Conservation (phyloP, 1,140 invertebrate genomes). For the Aphis gossypii region DNA sequence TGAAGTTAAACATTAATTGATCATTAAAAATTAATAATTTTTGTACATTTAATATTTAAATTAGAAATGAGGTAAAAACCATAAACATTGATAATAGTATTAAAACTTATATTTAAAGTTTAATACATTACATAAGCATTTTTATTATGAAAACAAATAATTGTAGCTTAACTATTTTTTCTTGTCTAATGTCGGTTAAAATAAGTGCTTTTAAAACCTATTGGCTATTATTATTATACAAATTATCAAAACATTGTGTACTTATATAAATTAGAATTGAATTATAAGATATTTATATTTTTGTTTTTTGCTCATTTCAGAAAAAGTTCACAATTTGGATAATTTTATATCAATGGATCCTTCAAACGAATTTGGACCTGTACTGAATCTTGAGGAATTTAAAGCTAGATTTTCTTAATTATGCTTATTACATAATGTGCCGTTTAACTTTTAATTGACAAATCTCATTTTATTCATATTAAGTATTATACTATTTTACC, state of each 20-base stretch:
- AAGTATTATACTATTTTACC: background rate
- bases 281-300: background rate
- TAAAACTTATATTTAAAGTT: no score
- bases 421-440: background rate
- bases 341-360: conserved; percentile 37
- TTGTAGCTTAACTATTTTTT: no score
- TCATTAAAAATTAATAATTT: no score
- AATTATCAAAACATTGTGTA: background rate
- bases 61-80: no score
- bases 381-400: conserved; percentile 15
- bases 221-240: background rate
- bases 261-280: background rate
- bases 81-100: no score
- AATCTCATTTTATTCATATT: background rate
- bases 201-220: background rate
- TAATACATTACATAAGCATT: no score
- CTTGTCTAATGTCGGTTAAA: background rate
- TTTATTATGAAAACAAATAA: no score
- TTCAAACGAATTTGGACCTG: conserved; percentile 43
- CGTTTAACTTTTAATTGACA: background rate
- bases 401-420: conserved; percentile 38
- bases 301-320: background rate
- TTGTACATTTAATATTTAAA: no score
- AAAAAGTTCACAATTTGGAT: conserved; percentile 22
- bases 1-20: background rate